Evolutionary conservation across 1,140 invertebrate species (phyloP), one percentile per base, ranked within the genome.

Genomic region (Microplitis demolitor): DNA sequence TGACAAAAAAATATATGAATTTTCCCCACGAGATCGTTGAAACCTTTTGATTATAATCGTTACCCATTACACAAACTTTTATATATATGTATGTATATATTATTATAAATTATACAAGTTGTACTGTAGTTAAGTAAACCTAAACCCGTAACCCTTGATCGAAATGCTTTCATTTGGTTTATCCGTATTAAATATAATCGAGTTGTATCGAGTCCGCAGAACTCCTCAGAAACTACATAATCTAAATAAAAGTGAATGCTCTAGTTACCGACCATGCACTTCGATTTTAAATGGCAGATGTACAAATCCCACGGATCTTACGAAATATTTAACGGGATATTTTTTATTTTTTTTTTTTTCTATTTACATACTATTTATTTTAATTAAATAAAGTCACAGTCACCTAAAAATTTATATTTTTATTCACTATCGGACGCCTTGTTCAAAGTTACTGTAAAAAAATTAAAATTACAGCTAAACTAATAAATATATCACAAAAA

Each of bases 211-310:
- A 4, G 4, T 16, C 16, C n/a, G 14, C 53, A 54, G n/a, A n/a
- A 54, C 53, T 16, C 4, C 53, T 54, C n/a, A n/a, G 5, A 3
- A 54, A 45, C 39, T 9, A 45, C n/a, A n/a, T 1, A 3, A 54
- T 9, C 39, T 9, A 45, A 45, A 45, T 45, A 45, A 45, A 45
- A 45, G 39, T 45, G 16, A 61, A 31, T 31, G 60, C 60, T 61
- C 60, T 35, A 61, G 60, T 24, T 61, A 61, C 24, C 60, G 60
- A 61, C 16, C 60, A 11, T 61, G 60, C 60, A 61, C 60, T 63
- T 63, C 61, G 33, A 63, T 63, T 63, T 63, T 39, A 63, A 63
- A 63, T 63, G 61, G 61, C 61, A 63, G n/a, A 63, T 13, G n/a
- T 35, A 39, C 35, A 63, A 63, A 63, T 63, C 61, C 14, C 35